These are phyloP conservation scores for Hydrozoanthus tunicans DNA, from an alignment of 64 coral and sea anemone species.

Conservation along the genomic window DNA sequence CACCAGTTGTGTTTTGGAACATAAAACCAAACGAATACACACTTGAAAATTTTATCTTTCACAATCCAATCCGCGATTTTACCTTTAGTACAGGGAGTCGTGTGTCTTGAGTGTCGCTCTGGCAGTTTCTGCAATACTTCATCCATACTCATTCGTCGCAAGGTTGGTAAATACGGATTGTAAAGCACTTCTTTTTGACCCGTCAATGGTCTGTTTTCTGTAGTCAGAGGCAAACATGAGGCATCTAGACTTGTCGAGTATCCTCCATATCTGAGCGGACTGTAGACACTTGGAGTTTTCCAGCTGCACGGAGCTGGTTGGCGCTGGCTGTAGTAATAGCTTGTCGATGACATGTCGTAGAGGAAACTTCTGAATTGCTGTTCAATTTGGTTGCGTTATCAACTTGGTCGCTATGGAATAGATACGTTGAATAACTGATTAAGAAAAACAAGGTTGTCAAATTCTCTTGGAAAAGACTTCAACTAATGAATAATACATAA, in stretches of 20 bases:
- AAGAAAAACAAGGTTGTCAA: background rate
- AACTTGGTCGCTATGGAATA: slow-evolving; percentile 3
- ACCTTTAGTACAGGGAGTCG: slow-evolving; percentile 72
- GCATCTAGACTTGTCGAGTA: slow-evolving; percentile 42
- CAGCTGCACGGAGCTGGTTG: slow-evolving; percentile 37
- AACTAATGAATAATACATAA: slow-evolving; percentile 53
- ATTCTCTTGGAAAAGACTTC: slow-evolving; percentile 17
- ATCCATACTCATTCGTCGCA: slow-evolving; percentile 89
- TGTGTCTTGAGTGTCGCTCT: slow-evolving; percentile 67
- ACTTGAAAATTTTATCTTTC: background rate
- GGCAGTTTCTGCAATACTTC: slow-evolving; percentile 60
- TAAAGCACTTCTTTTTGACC: slow-evolving; percentile 78
- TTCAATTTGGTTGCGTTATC: background rate
- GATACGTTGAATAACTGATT: slow-evolving; percentile 10
- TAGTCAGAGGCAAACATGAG: background rate
- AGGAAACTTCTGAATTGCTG: background rate
- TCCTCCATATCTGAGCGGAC: slow-evolving; percentile 10
- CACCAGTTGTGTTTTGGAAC: background rate
- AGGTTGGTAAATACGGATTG: slow-evolving; percentile 69
- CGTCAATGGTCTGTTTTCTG: slow-evolving; percentile 54
- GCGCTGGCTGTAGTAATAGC: slow-evolving; percentile 63
- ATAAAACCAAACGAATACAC: background rate
- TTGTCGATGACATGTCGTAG: slow-evolving; percentile 35
- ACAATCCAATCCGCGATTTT: background rate
- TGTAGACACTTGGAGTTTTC: slow-evolving; percentile 57